Conservation (phyloP, 2,797 vertebrate species). For the Euthynnus affinis region DNA sequence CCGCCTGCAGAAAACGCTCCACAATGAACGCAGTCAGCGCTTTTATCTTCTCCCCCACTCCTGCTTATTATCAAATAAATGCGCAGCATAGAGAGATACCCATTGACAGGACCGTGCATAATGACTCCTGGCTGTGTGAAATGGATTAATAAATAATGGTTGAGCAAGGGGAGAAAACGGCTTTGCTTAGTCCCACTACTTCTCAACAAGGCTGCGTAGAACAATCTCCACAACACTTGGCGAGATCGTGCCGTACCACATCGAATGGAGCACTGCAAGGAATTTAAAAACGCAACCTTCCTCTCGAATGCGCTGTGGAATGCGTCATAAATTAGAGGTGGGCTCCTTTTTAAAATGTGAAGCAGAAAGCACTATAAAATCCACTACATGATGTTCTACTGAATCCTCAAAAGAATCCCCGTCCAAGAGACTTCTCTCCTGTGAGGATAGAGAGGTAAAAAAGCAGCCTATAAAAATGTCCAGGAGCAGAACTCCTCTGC, state of each 20-base stretch:
- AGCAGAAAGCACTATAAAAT: slow-evolving; percentile 61
- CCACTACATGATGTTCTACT: slow-evolving; percentile 64
- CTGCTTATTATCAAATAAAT: slow-evolving; percentile 89
- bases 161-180: slow-evolving; percentile 74
- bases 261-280: slow-evolving; percentile 64
- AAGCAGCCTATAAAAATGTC: slow-evolving; percentile 63
- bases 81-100: slow-evolving; percentile 82
- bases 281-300: slow-evolving; percentile 68
- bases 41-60: slow-evolving; percentile 84
- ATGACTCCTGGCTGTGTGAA: slow-evolving; percentile 88
- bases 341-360: slow-evolving; percentile 68
- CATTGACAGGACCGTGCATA: slow-evolving; percentile 86
- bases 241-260: slow-evolving; percentile 64
- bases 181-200: slow-evolving; percentile 75
- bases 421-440: slow-evolving; percentile 47
- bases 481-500: slow-evolving; percentile 46
- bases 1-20: slow-evolving; percentile 77
- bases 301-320: slow-evolving; percentile 42
- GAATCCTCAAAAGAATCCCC: slow-evolving; percentile 54
- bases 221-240: slow-evolving; percentile 68
- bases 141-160: slow-evolving; percentile 88
- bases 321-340: slow-evolving; percentile 62
- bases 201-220: slow-evolving; percentile 68
- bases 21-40: slow-evolving; percentile 86
- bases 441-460: slow-evolving; percentile 55